Percentiles rank a stretch among this genome's conserved stretches.
These are phyloP conservation scores for Hyperoodon ampullatus DNA, from an alignment of 2,113 vertebrate genomes.

Conservation along the genomic window DNA sequence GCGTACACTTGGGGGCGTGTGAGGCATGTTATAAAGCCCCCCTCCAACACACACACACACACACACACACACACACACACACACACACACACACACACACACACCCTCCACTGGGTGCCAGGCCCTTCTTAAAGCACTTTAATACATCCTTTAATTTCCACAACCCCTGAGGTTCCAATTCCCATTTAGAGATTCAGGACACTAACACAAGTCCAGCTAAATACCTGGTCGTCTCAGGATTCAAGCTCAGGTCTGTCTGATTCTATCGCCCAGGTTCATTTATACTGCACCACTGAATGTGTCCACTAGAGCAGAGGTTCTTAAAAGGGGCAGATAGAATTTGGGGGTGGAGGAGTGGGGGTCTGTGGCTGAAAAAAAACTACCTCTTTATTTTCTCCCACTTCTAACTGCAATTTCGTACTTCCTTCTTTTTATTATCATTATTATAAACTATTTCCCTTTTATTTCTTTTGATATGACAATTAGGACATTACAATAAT, in stretches of 20 bases:
- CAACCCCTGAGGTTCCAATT: background rate
- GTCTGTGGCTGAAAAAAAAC: background rate
- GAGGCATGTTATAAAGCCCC: background rate
- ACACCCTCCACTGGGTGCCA: background rate
- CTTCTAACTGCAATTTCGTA: slow-evolving; percentile 4
- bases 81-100: background rate
- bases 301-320: background rate
- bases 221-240: background rate
- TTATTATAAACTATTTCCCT: background rate
- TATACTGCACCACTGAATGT: background rate
- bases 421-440: background rate
- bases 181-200: background rate
- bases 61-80: background rate
- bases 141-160: background rate
- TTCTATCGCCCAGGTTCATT: background rate
- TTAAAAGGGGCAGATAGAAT: background rate
- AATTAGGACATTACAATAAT: background rate
- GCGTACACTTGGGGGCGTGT: background rate
- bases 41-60: too few species aligned
- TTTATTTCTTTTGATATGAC: background rate
- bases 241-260: background rate
- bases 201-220: background rate
- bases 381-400: background rate
- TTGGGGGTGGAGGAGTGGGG: background rate
- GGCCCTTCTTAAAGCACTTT: background rate